phyloP scores from a whole-genome alignment of 2,888 invertebrate species.

The Litoditis marina region DNA sequence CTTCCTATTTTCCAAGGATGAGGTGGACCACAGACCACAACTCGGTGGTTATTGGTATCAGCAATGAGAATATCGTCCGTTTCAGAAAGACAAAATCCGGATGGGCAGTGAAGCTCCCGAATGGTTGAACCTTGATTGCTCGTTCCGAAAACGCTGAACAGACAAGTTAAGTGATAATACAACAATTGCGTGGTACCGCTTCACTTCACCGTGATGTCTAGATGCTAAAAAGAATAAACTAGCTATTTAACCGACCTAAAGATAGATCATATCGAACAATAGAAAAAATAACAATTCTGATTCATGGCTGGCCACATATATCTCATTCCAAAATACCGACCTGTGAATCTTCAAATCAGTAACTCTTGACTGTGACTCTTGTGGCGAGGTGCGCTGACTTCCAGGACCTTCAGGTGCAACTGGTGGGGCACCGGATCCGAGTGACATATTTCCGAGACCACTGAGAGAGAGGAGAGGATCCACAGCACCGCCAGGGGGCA shows the following conservation, averaged over 20 bases:
- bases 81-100: slow-evolving; percentile 52
- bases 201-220: too few species aligned
- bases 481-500: too few species aligned
- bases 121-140: slow-evolving; percentile 41
- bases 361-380: slow-evolving; percentile 8
- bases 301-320: too few species aligned
- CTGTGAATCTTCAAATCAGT: slow-evolving; percentile 20
- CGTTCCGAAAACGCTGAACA: slow-evolving; percentile 37
- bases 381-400: slow-evolving; percentile 3
- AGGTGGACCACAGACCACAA: slow-evolving; percentile 47
- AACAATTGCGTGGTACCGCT: background rate
- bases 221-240: background rate
- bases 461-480: slow-evolving; percentile 1
- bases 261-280: too few species aligned
- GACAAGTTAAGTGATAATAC: background rate
- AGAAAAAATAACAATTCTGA: too few species aligned
- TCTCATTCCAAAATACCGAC: too few species aligned
- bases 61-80: slow-evolving; percentile 55
- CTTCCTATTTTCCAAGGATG: slow-evolving; percentile 48
- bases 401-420: background rate
- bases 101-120: slow-evolving; percentile 53
- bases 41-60: slow-evolving; percentile 57
- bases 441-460: slow-evolving; percentile 1
- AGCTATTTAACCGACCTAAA: background rate
- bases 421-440: background rate